Conservation (phyloP, 2,888 invertebrate genomes). For the Cerastis rubricosa region DNA sequence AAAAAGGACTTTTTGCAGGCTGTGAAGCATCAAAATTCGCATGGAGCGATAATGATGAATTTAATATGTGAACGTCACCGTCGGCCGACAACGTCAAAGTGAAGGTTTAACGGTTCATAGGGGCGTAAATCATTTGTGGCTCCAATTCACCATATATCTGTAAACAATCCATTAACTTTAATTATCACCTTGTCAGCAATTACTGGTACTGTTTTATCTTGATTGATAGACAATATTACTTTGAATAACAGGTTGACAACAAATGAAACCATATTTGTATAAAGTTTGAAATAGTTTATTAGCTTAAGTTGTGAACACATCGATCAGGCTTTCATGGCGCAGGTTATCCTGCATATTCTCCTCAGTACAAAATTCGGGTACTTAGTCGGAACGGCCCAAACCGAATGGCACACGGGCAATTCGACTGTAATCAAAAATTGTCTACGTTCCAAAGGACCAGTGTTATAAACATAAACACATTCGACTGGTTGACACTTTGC, state of each 20-base stretch:
- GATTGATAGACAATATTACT: neutral
- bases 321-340: conserved; percentile 34
- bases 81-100: conserved; percentile 56
- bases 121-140: conserved; percentile 14
- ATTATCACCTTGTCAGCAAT: neutral
- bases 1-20: conserved; percentile 60
- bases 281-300: conserved; percentile 24
- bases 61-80: conserved; percentile 59
- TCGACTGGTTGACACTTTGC: too few species aligned
- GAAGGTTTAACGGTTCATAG: conserved; percentile 26
- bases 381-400: too few species aligned
- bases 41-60: conserved; percentile 49
- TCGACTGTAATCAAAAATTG: too few species aligned
- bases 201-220: neutral
- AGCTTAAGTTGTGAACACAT: conserved; percentile 28
- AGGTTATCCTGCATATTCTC: neutral
- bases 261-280: conserved; percentile 1
- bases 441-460: too few species aligned
- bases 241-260: conserved; percentile 9
- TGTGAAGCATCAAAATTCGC: conserved; percentile 61
- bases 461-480: too few species aligned
- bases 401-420: too few species aligned
- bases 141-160: conserved; percentile 14
- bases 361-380: conserved; percentile 5
- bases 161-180: conserved; percentile 34